A percentile compares a stretch with the other conserved stretches of the same genome.
phyloP scores from a whole-genome alignment of 2,113 vertebrate genomes.

The Varanus salvator region DNA sequence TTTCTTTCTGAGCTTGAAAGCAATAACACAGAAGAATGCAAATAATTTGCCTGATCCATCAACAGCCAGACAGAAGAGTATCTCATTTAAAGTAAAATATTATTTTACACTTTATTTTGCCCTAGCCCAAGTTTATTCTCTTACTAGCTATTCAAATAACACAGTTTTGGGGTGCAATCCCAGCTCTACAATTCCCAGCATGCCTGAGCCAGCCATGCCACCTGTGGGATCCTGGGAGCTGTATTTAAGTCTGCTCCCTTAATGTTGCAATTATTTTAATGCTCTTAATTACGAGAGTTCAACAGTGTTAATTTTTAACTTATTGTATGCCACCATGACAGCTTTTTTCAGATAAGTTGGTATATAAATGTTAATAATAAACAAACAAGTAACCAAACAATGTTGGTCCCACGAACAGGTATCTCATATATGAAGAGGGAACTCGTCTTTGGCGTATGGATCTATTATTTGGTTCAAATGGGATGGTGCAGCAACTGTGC shows the following conservation, averaged over 20 bases:
- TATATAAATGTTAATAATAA: background rate
- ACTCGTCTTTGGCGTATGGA: background rate
- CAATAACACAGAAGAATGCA: constrained; percentile 73
- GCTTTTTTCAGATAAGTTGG: too few relatives aligned
- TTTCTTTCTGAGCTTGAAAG: constrained; percentile 39
- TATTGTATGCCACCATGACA: too few relatives aligned
- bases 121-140: constrained; percentile 52
- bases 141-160: background rate
- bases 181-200: too few relatives aligned
- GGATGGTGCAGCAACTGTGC: too few relatives aligned
- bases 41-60: constrained; percentile 58
- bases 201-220: too few relatives aligned
- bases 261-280: constrained; percentile 23
- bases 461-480: background rate
- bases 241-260: too few relatives aligned
- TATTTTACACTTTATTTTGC: constrained; percentile 58
- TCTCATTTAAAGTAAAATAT: constrained; percentile 60
- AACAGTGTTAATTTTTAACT: constrained; percentile 38
- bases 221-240: too few relatives aligned
- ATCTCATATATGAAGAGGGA: constrained; percentile 35
- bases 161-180: too few relatives aligned
- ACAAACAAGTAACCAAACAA: constrained; percentile 37
- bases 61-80: constrained; percentile 8
- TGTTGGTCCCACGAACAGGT: constrained; percentile 72
- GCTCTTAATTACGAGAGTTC: too few relatives aligned